phyloP scores from a whole-genome alignment of 2,888 invertebrate genomes.

The Ochropacha duplaris region DNA sequence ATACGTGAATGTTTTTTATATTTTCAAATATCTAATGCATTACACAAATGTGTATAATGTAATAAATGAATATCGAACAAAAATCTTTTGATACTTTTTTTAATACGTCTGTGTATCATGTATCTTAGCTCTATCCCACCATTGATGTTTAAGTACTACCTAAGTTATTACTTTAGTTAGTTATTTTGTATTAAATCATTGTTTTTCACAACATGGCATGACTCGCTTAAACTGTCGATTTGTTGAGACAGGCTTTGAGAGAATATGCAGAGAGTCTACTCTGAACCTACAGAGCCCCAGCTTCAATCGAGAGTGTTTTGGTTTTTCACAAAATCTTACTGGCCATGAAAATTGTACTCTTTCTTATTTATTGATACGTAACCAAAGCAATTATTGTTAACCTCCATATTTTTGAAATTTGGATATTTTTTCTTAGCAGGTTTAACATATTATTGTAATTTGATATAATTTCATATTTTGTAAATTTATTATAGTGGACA shows the following conservation, averaged over 20 bases:
- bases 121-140: constrained; percentile 29
- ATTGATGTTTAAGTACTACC: constrained; percentile 28
- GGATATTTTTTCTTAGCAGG: constrained; percentile 35
- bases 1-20: not conserved
- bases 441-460: constrained; percentile 47
- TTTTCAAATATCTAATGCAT: not conserved
- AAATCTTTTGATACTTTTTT: not conserved
- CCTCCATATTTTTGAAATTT: constrained; percentile 58
- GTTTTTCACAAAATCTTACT: constrained; percentile 10
- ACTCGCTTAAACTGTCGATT: not conserved
- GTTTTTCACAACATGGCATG: constrained; percentile 14
- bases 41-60: not conserved
- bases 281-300: no score
- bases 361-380: constrained; percentile 31
- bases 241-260: not conserved
- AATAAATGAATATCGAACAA: not conserved
- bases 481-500: constrained; percentile 66
- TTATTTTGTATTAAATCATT: constrained; percentile 32
- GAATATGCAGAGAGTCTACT: no score
- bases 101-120: not conserved
- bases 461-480: constrained; percentile 54
- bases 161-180: no score
- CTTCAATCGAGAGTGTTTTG: no score
- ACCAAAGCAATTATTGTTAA: constrained; percentile 66
- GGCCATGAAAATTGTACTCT: constrained; percentile 17